Percentiles rank a stretch among this genome's conserved stretches.
Conservation (phyloP, 1,140 invertebrate species). For the Drosophila elegans region DNA sequence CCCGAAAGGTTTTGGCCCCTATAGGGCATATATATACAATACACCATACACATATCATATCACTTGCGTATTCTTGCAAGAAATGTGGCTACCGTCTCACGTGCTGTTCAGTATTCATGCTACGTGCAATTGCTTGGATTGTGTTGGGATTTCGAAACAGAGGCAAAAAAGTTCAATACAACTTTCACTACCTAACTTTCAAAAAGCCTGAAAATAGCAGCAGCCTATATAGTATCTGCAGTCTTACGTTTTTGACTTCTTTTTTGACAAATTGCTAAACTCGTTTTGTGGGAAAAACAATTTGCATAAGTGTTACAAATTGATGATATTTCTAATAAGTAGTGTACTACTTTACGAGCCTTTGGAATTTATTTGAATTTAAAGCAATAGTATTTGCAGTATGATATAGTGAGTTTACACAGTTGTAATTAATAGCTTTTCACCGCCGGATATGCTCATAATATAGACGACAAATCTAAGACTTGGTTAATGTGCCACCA, state of each 20-base stretch:
- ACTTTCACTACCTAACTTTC: slow-evolving; percentile 45
- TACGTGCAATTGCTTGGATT: slow-evolving; percentile 50
- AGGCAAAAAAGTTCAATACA: slow-evolving; percentile 41
- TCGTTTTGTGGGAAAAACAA: slow-evolving; percentile 26
- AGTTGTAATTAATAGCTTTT: slow-evolving; percentile 5
- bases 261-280: slow-evolving; percentile 23
- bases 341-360: neutral
- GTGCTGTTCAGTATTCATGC: slow-evolving; percentile 46
- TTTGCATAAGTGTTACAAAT: slow-evolving; percentile 42
- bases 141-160: slow-evolving; percentile 43
- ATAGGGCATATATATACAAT: slow-evolving; percentile 3
- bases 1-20: slow-evolving; percentile 22
- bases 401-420: neutral
- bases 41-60: neutral
- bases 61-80: slow-evolving; percentile 63
- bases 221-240: slow-evolving; percentile 29
- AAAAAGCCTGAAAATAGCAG: slow-evolving; percentile 34
- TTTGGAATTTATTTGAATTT: neutral
- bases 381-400: neutral
- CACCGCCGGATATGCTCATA: slow-evolving; percentile 13
- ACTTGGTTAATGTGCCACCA: slow-evolving; percentile 35
- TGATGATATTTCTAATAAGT: slow-evolving; percentile 3
- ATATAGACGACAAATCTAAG: slow-evolving; percentile 2
- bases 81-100: slow-evolving; percentile 32
- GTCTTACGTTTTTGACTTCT: slow-evolving; percentile 17